A percentile compares a stretch with the other conserved stretches of the same genome.
phyloP scores from a whole-genome alignment of 2,113 vertebrate genomes.

The Colaptes auratus region DNA sequence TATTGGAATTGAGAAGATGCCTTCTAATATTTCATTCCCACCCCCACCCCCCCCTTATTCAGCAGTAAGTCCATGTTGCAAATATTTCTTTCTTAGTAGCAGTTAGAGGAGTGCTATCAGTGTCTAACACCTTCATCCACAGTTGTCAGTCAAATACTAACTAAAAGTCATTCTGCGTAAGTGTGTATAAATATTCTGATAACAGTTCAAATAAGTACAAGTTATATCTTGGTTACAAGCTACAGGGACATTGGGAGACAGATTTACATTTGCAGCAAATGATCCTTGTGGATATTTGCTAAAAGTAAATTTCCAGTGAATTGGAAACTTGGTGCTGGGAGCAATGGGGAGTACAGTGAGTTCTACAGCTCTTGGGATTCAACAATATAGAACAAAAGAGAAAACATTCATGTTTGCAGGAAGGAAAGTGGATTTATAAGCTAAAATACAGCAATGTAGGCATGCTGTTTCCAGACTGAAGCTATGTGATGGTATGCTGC shows the following conservation, averaged over 20 bases:
- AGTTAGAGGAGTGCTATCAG: not conserved
- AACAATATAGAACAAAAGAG: not conserved
- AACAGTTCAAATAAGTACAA: not conserved
- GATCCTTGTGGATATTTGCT: not conserved
- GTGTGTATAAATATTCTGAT: not conserved
- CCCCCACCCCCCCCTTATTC: accelerated
- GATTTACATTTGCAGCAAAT: not conserved
- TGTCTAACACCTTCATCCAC: not conserved
- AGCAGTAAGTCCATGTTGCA: not conserved
- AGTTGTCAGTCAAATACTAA: not conserved
- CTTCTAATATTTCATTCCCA: not conserved
- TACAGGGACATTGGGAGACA: not conserved
- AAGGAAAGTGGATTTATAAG: not conserved
- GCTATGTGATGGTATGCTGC: not conserved
- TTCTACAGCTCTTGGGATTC: not conserved
- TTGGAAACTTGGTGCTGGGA: not conserved
- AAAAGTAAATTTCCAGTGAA: not conserved
- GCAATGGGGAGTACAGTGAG: not conserved
- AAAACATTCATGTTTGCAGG: not conserved
- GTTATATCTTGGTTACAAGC: not conserved
- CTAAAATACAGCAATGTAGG: not conserved
- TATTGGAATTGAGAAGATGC: not conserved
- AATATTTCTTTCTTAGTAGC: not conserved
- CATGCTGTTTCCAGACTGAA: not conserved
- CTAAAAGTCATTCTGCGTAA: not conserved